Base-by-base conservation (phyloP, 2,113 vertebrate species). In the Kobus ellipsiprymnus region DNA sequence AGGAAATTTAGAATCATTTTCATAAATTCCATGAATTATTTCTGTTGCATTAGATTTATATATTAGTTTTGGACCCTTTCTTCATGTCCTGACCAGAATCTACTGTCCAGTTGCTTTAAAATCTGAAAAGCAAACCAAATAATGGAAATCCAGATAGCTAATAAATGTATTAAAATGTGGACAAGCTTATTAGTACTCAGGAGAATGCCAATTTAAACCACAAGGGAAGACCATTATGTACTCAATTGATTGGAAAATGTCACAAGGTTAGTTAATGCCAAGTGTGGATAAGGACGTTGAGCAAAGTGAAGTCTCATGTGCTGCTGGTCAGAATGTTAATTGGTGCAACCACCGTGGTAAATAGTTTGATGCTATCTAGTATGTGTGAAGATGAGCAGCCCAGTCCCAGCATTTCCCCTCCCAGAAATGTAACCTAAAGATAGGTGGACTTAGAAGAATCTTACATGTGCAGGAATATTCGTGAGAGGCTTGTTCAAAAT, bases 11-110 rank as follows among this genome's bases (percentile, higher is more conserved):
- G 55, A 77, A 54, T 64, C 7, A 54, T 83, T 91, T 84, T 94
- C 36, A 3, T 64, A 52, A 57, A 60, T 81, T 21, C 16, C 11
- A 3, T 46, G 40, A 91, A 59, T 90, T 77, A 64, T 54, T 94
- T 83, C 4, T 60, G 40, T 62, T 91, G 29, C 50, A 25, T 67
- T 92, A 60, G 54, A 48, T 59, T 54, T 87, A 33, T 50, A 83
- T 17, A 62, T 90, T 93, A 50, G 15, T 16, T 87, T 77, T 1
- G 23, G 33, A 4, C 21, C 48, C 44, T 77, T 74, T 78, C 17
- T 94, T 90, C 62, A 48, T 36, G 19, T 94, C 30, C 54, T 95
- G 29, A 81, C 64, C 40, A 94, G 86, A 85, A 64, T 46, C 46
- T 89, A 67, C 36, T 36, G 7, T 60, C 74, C 23, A 46, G 17